Percentiles rank a stretch among this genome's conserved stretches.
These are phyloP conservation scores for Epiblema foenella DNA, from an alignment of 2,888 invertebrate species.

Conservation along the genomic window DNA sequence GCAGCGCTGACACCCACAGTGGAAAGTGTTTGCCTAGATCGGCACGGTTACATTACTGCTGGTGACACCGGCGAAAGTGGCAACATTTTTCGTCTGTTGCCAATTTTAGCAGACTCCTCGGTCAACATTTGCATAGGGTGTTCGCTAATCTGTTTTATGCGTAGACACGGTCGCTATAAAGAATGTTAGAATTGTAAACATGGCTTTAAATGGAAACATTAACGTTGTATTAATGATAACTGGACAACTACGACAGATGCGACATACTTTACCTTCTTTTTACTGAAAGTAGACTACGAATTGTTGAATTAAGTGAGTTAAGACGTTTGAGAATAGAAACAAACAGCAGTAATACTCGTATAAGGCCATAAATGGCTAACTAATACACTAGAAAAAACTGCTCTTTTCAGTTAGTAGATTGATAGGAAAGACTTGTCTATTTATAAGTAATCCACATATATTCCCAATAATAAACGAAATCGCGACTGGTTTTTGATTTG, in stretches of 20 bases:
- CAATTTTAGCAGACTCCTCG: conserved; percentile 59
- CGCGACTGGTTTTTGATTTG: too few relatives aligned
- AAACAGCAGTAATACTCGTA: background rate
- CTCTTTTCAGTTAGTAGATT: too few relatives aligned
- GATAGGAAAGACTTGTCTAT: too few relatives aligned
- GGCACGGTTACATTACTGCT: conserved; percentile 59
- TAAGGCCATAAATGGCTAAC: too few relatives aligned
- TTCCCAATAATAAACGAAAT: background rate
- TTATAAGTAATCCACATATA: too few relatives aligned
- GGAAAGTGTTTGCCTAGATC: conserved; percentile 67
- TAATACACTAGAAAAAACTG: too few relatives aligned
- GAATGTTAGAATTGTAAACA: conserved; percentile 26
- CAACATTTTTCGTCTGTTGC: conserved; percentile 61
- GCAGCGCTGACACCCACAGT: conserved; percentile 69
- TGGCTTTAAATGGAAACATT: conserved; percentile 15
- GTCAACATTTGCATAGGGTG: conserved; percentile 63
- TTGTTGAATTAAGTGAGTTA: background rate
- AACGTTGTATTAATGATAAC: conserved; percentile 12
- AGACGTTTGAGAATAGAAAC: background rate
- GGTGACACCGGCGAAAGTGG: conserved; percentile 71
- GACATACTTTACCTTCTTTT: conserved; percentile 26
- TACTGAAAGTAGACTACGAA: background rate
- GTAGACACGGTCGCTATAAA: conserved; percentile 45
- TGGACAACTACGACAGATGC: conserved; percentile 13
- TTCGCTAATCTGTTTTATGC: conserved; percentile 47